These are phyloP conservation scores for Electrona antarctica DNA, from an alignment of 2,113 vertebrate species.

Conservation along the genomic window DNA sequence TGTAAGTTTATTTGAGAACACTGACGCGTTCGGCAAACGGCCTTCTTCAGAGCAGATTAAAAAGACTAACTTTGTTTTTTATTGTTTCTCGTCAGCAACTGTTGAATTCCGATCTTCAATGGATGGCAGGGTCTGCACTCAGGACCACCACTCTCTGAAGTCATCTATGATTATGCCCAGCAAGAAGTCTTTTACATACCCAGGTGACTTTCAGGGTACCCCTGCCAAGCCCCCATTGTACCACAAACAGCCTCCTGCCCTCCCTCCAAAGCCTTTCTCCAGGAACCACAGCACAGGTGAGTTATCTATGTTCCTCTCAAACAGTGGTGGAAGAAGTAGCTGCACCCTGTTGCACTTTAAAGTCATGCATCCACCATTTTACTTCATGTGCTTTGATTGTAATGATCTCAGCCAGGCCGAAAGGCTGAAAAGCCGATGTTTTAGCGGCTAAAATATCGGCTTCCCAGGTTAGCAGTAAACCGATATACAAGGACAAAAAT, in stretches of 20 bases:
- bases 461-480: too few species aligned
- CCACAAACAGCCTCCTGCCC: conserved; percentile 97
- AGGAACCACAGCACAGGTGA: conserved; percentile 96
- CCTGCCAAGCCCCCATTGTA: conserved; percentile 90
- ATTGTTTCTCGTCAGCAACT: conserved; percentile 82
- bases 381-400: too few species aligned
- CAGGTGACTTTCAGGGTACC: conserved; percentile 90
- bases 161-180: conserved; percentile 86
- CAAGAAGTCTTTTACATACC: conserved; percentile 91
- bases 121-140: conserved; percentile 87
- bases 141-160: conserved; percentile 90
- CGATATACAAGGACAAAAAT: too few species aligned
- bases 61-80: conserved; percentile 7
- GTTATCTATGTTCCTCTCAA: conserved; percentile 24
- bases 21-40: too few species aligned
- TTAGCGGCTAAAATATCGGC: too few species aligned
- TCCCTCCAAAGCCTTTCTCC: conserved; percentile 97
- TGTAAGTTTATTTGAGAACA: too few species aligned
- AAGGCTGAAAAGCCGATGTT: too few species aligned
- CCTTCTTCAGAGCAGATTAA: too few species aligned
- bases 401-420: too few species aligned
- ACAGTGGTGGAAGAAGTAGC: too few species aligned
- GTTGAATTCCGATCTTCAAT: conserved; percentile 89
- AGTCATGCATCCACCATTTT: too few species aligned
- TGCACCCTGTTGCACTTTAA: too few species aligned